Conservation (phyloP, 2,888 invertebrate species). For the Acrobasis suavella region DNA sequence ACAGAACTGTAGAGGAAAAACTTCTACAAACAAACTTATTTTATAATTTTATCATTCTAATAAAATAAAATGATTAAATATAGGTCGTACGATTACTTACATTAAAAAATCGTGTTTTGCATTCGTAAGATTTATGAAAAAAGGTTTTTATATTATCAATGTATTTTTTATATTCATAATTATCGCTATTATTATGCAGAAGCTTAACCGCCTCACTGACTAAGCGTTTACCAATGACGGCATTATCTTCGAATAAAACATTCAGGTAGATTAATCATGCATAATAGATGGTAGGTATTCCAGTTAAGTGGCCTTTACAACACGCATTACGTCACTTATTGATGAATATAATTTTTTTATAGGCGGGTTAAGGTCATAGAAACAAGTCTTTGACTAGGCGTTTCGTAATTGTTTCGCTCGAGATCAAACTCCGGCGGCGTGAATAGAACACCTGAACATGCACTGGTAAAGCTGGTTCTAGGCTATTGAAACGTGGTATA, state of each 20-base stretch:
- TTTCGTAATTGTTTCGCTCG: neutral
- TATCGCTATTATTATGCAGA: neutral
- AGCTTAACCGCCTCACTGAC: neutral
- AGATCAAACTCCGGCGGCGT: neutral
- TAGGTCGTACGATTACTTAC: neutral
- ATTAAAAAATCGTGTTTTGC: neutral
- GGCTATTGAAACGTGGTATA: too few species aligned
- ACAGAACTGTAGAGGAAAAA: too few species aligned
- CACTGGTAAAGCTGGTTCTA: too few species aligned
- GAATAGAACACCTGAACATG: too few species aligned
- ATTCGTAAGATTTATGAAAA: too few species aligned
- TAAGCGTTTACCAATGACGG: conserved; percentile 3
- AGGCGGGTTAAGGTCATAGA: conserved; percentile 8
- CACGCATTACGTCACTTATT: conserved; percentile 5
- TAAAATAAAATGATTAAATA: neutral
- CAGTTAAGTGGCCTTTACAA: neutral
- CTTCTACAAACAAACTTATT: too few species aligned
- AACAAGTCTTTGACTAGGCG: neutral
- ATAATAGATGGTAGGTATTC: conserved; percentile 8
- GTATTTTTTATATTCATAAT: too few species aligned
- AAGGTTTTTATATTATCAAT: too few species aligned
- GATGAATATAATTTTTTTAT: neutral
- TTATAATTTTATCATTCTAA: too few species aligned
- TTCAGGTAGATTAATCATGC: neutral
- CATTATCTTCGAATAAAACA: conserved; percentile 14